Evolutionary conservation across 2,797 vertebrate genomes (phyloP).

Genomic region (Masticophis lateralis): DNA sequence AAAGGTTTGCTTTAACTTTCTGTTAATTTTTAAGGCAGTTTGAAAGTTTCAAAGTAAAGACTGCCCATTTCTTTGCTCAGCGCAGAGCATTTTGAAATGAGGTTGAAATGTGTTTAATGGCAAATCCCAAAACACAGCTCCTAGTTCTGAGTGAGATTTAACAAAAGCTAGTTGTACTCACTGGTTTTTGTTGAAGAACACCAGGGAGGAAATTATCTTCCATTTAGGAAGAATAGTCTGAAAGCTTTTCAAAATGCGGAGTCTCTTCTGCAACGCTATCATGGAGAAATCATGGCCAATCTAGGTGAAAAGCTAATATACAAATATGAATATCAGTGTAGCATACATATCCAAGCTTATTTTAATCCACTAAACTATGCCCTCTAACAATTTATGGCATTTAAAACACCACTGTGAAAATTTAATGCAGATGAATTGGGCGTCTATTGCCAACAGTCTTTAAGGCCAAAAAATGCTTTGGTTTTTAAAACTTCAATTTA

Average conservation of each 20-base stretch:
- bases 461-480: not conserved
- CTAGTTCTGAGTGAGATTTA: not conserved
- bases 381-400: not conserved
- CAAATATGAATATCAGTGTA: not conserved
- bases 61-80: not conserved
- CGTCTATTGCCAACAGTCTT: not conserved
- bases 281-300: not conserved
- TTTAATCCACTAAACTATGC: not conserved
- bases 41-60: not conserved
- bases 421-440: not conserved
- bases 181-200: not conserved
- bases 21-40: conserved; percentile 46
- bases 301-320: not conserved
- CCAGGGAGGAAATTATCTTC: not conserved
- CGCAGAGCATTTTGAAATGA: not conserved
- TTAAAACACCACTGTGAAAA: not conserved
- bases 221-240: not conserved
- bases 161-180: not conserved
- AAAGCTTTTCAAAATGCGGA: not conserved
- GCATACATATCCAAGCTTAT: not conserved
- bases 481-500: conserved; percentile 16
- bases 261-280: not conserved
- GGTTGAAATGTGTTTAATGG: not conserved
- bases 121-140: not conserved
- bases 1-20: conserved; percentile 51